Evolutionary conservation across 2,888 invertebrate genomes (phyloP), one percentile per base, ranked within the genome.

Genomic region (Kryphioiulus occultus): DNA sequence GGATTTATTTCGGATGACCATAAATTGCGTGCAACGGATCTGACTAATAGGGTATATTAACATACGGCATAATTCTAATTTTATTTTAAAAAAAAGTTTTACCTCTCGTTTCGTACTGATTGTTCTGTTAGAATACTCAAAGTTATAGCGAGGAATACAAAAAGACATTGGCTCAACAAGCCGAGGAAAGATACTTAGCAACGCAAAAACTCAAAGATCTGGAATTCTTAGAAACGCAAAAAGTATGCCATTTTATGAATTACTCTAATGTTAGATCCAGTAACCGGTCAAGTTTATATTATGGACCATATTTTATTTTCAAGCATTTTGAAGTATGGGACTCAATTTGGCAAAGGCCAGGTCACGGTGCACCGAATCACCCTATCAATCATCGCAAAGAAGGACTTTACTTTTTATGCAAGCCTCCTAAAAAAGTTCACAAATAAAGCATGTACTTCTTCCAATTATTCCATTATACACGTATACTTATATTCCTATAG

Each of bases 261-360:
- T 78, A 30, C 30, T 78, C 15, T 26, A 26, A 68, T 19, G 4
- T 26, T 68, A 30, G 3, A 4, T 78, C 1, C 0, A 15, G 30
- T 3, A 22, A 78, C 15, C 10, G 7, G 22, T 5, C 59, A 68
- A 68, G 19, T 9, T 68, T 2, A 68, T 26, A 9, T 22, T 5
- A 68, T 22, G 22, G 5, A 26, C 4, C 7, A 9, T 44, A 9
- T 68, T 19, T 68, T 10, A 15, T 78, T 68, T 68, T 78, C 10
- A 9, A 93, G 89, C 96, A 96, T 91, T 95, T 96, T 91, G 94
- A 94, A 89, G 95, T 96, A 1, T 96, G 96, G 95, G 94, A 94
- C 86, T 94, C 94, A 15, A 93, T 95, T 90, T 96, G 96, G 96
- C 96, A 96, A 39, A 93, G 95, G 85, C 96, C 96, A 0, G 96